phyloP scores from a whole-genome alignment of 2,797 vertebrate genomes.

The Limosa lapponica region DNA sequence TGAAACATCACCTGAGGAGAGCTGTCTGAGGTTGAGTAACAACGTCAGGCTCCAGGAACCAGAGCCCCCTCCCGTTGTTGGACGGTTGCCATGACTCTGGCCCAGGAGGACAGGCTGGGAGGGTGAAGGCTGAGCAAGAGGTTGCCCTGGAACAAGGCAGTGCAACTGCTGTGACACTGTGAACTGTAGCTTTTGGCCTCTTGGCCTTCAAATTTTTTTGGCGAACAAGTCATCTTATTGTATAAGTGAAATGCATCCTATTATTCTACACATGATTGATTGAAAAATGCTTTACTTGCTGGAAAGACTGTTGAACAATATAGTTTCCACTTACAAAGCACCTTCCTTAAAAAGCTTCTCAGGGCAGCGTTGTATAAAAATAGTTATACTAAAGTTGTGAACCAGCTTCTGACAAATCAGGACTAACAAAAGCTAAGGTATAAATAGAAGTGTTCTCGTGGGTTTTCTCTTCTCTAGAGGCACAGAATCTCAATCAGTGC shows the following conservation, averaged over 20 bases:
- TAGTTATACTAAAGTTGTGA: slow-evolving; percentile 71
- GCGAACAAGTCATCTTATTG: slow-evolving; percentile 51
- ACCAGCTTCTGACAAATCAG: slow-evolving; percentile 72
- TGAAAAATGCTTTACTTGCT: slow-evolving; percentile 64
- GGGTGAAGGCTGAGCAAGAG: background rate
- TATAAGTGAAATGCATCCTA: slow-evolving; percentile 57
- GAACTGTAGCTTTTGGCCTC: slow-evolving; percentile 34
- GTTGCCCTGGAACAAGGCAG: background rate
- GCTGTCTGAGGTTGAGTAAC: background rate
- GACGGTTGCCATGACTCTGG: background rate
- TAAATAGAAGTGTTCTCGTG: slow-evolving; percentile 69
- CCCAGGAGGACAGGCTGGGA: background rate
- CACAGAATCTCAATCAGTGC: slow-evolving; percentile 33
- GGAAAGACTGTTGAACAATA: slow-evolving; percentile 65
- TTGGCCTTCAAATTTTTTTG: slow-evolving; percentile 33
- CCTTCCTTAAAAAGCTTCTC: slow-evolving; percentile 74
- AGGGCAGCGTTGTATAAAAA: slow-evolving; percentile 66
- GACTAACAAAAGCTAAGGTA: slow-evolving; percentile 71
- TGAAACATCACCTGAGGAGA: background rate
- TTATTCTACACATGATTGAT: slow-evolving; percentile 50
- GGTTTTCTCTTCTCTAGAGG: slow-evolving; percentile 43
- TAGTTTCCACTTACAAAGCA: slow-evolving; percentile 76
- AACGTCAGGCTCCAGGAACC: background rate
- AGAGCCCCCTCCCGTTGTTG: background rate
- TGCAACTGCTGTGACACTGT: background rate